Evolutionary conservation across 2,888 invertebrate genomes (phyloP).

Genomic region (Synergus umbraculus): DNA sequence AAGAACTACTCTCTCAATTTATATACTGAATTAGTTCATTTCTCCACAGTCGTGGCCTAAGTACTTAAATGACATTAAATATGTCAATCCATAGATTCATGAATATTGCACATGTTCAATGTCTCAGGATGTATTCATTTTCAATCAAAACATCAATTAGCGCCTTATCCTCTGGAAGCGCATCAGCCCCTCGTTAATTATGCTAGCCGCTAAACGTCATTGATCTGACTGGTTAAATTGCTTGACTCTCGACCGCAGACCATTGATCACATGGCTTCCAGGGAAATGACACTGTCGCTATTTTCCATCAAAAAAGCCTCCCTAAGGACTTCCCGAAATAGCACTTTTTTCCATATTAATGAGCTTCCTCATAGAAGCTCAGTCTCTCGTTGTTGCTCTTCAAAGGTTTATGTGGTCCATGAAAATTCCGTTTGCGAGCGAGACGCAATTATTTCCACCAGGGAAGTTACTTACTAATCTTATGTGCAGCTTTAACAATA

Average conservation of each 20-base stretch:
- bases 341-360: not conserved
- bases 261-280: constrained; percentile 16
- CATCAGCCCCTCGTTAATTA: constrained; percentile 33
- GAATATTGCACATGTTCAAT: constrained; percentile 10
- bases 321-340: not conserved
- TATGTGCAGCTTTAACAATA: not conserved
- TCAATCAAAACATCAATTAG: constrained; percentile 39
- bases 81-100: not conserved
- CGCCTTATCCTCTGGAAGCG: constrained; percentile 34
- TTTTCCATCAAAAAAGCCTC: not conserved
- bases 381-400: not conserved
- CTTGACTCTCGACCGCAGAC: constrained; percentile 30
- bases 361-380: not conserved
- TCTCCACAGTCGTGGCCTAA: too few species aligned
- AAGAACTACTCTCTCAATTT: not conserved
- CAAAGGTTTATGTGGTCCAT: not conserved
- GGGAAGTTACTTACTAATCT: constrained; percentile 5
- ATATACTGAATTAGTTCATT: too few species aligned
- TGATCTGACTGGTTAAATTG: constrained; percentile 35
- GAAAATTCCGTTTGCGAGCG: constrained; percentile 14
- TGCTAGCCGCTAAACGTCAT: constrained; percentile 37
- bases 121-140: constrained; percentile 6
- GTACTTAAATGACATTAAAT: too few species aligned
- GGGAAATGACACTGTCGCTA: constrained; percentile 4
- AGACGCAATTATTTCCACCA: not conserved